These are phyloP conservation scores for Trichopoda pennipes DNA, from an alignment of 2,888 invertebrate species.

Conservation along the genomic window DNA sequence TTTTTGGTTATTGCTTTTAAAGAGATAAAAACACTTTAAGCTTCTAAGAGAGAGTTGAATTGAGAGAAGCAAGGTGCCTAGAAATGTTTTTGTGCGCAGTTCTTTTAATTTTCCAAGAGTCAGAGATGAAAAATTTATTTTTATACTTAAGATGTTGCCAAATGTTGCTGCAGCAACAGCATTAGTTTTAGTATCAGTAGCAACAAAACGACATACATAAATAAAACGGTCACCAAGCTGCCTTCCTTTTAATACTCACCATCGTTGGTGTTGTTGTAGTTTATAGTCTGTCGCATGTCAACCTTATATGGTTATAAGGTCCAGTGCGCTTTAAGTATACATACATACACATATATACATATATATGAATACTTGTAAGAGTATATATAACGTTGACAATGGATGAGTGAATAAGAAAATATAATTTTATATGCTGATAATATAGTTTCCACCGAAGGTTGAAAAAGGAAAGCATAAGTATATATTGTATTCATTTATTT, in stretches of 20 bases:
- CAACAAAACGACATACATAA: slow-evolving; percentile 59
- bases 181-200: slow-evolving; percentile 34
- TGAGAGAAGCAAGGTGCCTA: slow-evolving; percentile 1
- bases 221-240: slow-evolving; percentile 60
- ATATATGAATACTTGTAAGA: neutral
- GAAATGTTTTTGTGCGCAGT: slow-evolving; percentile 44
- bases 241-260: slow-evolving; percentile 35
- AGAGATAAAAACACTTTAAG: too few relatives aligned
- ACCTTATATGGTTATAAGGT: slow-evolving; percentile 67
- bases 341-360: neutral
- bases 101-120: neutral
- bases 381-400: slow-evolving; percentile 58
- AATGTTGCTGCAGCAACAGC: slow-evolving; percentile 18
- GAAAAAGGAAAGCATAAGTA: slow-evolving; percentile 58
- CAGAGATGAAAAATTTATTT: neutral
- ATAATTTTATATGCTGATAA: slow-evolving; percentile 21
- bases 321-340: slow-evolving; percentile 59
- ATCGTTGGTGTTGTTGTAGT: slow-evolving; percentile 40
- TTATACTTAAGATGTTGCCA: slow-evolving; percentile 17
- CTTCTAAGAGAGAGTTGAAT: slow-evolving; percentile 11
- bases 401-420: slow-evolving; percentile 63
- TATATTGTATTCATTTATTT: slow-evolving; percentile 38
- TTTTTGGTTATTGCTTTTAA: neutral
- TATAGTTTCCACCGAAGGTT: slow-evolving; percentile 30
- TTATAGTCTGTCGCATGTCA: slow-evolving; percentile 65